phyloP scores from a whole-genome alignment of 2,113 vertebrate genomes.

The Benitochromis conjunctus region DNA sequence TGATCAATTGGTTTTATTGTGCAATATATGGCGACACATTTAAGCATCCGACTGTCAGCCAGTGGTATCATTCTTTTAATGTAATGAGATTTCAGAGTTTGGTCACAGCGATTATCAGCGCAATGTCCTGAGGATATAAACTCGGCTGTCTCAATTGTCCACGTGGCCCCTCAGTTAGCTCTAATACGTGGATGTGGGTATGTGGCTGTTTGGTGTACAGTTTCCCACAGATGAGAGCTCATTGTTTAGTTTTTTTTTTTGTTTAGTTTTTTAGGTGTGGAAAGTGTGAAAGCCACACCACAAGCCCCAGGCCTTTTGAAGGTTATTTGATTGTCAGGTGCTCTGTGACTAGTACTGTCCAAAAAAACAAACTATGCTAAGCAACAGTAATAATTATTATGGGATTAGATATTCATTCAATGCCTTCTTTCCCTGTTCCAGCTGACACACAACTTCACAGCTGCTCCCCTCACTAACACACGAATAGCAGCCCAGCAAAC shows the following conservation, averaged over 20 bases:
- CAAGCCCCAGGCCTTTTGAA: background rate
- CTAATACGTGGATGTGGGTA: background rate
- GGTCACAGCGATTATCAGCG: background rate
- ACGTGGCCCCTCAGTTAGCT: background rate
- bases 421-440: background rate
- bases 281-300: background rate
- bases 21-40: background rate
- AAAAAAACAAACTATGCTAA: background rate
- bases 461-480: too few species aligned
- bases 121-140: background rate
- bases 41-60: accelerated
- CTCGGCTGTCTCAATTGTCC: background rate
- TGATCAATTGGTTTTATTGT: background rate
- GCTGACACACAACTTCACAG: too few species aligned
- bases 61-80: background rate
- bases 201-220: background rate
- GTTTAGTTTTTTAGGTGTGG: accelerated
- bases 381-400: background rate
- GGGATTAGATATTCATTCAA: background rate
- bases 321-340: background rate
- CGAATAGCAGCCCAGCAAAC: too few species aligned
- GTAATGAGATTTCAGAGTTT: background rate
- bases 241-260: background rate
- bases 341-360: background rate
- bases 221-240: background rate